Evolutionary conservation across 2,113 vertebrate species (phyloP).

Genomic region (Microtus montanus): DNA sequence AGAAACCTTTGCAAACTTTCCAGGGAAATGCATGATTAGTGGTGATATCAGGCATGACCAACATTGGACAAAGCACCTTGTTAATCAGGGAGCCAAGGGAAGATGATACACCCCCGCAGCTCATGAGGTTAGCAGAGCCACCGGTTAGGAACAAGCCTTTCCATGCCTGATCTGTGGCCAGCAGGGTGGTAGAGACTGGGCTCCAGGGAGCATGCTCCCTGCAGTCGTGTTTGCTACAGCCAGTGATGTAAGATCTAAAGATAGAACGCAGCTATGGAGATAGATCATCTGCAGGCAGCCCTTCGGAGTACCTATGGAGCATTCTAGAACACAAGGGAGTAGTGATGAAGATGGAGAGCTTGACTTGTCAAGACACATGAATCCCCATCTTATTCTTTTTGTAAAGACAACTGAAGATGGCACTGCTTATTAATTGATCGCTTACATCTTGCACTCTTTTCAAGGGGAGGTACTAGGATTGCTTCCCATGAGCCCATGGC

Average conservation of each 20-base stretch:
- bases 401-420: not conserved
- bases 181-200: not conserved
- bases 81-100: not conserved
- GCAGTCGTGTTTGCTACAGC: not conserved
- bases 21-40: constrained; percentile 3
- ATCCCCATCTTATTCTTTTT: not conserved
- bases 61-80: not conserved
- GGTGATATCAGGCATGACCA: not conserved
- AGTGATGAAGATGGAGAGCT: not conserved
- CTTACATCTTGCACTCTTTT: not conserved
- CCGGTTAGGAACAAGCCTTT: constrained; percentile 1
- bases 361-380: not conserved
- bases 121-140: not conserved
- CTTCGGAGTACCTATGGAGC: not conserved
- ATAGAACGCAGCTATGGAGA: not conserved
- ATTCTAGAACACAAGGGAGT: not conserved
- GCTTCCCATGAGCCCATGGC: not conserved
- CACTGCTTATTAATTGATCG: not conserved
- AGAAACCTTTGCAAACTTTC: not conserved
- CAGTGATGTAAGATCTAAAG: constrained; percentile 13
- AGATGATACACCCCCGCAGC: not conserved
- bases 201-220: not conserved
- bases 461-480: not conserved
- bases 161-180: not conserved
- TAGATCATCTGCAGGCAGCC: not conserved